Percentiles rank a stretch among this genome's conserved stretches.
Conservation (phyloP, 2,888 invertebrate species). For the Acronicta aceris region DNA sequence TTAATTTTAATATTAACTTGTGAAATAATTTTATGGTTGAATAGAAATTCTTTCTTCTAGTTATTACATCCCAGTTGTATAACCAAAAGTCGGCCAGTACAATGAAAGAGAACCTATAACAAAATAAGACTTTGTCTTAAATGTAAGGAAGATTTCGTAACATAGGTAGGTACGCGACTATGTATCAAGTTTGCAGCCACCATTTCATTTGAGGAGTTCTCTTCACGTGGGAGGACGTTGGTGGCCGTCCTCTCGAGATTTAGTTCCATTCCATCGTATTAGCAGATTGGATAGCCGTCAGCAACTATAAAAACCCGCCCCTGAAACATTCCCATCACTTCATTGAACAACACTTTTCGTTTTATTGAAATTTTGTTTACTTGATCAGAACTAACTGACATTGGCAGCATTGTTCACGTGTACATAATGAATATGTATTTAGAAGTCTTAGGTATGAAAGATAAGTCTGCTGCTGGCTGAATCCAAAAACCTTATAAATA, state of each 20-base stretch:
- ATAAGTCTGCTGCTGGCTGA: not conserved
- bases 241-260: constrained; percentile 61
- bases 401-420: constrained; percentile 32
- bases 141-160: constrained; percentile 4
- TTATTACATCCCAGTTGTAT: no score
- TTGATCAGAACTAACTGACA: constrained; percentile 42
- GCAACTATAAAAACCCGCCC: constrained; percentile 62
- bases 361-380: constrained; percentile 60
- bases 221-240: constrained; percentile 45
- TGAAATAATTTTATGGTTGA: no score
- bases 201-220: constrained; percentile 47
- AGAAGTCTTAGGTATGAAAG: constrained; percentile 2
- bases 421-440: constrained; percentile 10
- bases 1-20: no score
- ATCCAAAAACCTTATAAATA: not conserved
- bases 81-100: not conserved
- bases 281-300: constrained; percentile 70
- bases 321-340: constrained; percentile 54
- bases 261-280: constrained; percentile 64
- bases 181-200: constrained; percentile 18
- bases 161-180: constrained; percentile 1
- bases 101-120: not conserved
- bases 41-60: no score
- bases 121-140: constrained; percentile 2
- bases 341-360: constrained; percentile 56